A percentile compares a stretch with the other conserved stretches of the same genome.
Conservation (phyloP, 2,888 invertebrate species). For the Stegophylla sp. region DNA sequence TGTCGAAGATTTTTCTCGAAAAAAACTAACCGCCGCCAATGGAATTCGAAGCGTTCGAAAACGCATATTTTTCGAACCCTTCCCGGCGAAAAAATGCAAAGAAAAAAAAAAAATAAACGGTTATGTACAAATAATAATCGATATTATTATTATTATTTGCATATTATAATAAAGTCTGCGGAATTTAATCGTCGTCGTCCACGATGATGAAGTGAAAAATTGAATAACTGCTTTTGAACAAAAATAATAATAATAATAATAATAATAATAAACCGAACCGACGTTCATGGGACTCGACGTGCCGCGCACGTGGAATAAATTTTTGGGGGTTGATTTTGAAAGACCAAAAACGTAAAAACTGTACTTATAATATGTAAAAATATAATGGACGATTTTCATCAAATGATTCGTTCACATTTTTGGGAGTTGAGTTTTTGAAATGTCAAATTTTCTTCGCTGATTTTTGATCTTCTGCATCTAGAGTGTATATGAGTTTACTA, state of each 20-base stretch:
- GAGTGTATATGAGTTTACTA: no score
- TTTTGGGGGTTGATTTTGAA: no score
- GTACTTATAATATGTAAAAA: no score
- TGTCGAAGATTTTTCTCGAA: constrained; percentile 4
- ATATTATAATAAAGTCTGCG: constrained; percentile 52
- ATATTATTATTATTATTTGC: constrained; percentile 46
- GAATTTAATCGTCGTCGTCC: constrained; percentile 55
- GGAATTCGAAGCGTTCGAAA: constrained; percentile 24
- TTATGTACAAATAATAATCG: constrained; percentile 44
- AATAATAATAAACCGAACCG: not conserved
- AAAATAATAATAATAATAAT: not conserved
- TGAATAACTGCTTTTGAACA: not conserved
- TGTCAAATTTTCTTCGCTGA: no score
- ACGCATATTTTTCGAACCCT: constrained; percentile 39
- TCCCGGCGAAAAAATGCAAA: constrained; percentile 13
- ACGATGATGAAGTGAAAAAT: not conserved
- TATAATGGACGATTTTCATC: no score
- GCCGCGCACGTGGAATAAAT: not conserved
- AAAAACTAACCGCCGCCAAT: not conserved
- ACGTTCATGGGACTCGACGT: not conserved
- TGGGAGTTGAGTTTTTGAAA: no score
- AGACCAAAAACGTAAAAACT: no score
- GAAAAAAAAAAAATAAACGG: constrained; percentile 23
- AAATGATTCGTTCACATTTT: no score
- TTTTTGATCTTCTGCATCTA: no score